phyloP scores from a whole-genome alignment of 1,140 invertebrate species.

The Drosophila pallidifrons region DNA sequence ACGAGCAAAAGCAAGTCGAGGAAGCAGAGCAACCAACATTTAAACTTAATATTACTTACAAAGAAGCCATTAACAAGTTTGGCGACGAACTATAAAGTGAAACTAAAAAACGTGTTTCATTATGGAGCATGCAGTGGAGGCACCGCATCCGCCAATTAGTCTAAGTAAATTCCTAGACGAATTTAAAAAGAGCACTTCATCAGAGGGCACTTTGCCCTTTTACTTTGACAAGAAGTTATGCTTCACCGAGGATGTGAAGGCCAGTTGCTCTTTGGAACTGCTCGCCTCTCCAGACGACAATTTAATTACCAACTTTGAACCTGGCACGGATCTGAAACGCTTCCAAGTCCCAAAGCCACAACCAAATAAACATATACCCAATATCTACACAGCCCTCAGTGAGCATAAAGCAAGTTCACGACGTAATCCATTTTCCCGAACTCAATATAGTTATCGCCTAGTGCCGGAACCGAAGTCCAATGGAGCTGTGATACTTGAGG shows the following conservation, averaged over 20 bases:
- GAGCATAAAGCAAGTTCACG: slow-evolving; percentile 47
- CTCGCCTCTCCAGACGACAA: slow-evolving; percentile 53
- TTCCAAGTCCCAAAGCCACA: slow-evolving; percentile 8
- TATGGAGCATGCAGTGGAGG: slow-evolving; percentile 48
- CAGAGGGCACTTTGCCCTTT: slow-evolving; percentile 26
- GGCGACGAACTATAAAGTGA: slow-evolving; percentile 65
- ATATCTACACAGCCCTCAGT: slow-evolving; percentile 37
- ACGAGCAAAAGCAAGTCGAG: background rate
- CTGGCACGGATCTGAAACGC: slow-evolving; percentile 43
- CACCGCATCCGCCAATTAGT: slow-evolving; percentile 33
- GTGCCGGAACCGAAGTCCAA: background rate
- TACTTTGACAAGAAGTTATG: slow-evolving; percentile 33
- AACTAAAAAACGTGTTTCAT: background rate
- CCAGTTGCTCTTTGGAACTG: slow-evolving; percentile 54
- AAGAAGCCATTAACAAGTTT: slow-evolving; percentile 66
- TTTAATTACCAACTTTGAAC: slow-evolving; percentile 38
- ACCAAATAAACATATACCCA: slow-evolving; percentile 40
- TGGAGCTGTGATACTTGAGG: slow-evolving; percentile 23
- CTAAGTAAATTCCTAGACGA: slow-evolving; percentile 49
- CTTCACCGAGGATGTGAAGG: slow-evolving; percentile 19
- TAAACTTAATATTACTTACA: slow-evolving; percentile 66
- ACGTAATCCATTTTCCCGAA: slow-evolving; percentile 48
- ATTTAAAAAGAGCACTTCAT: slow-evolving; percentile 17
- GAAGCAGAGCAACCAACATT: slow-evolving; percentile 12
- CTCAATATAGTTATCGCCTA: slow-evolving; percentile 52